Evolutionary conservation across 2,113 vertebrate genomes (phyloP).

Genomic region (Hymenochirus boettgeri): DNA sequence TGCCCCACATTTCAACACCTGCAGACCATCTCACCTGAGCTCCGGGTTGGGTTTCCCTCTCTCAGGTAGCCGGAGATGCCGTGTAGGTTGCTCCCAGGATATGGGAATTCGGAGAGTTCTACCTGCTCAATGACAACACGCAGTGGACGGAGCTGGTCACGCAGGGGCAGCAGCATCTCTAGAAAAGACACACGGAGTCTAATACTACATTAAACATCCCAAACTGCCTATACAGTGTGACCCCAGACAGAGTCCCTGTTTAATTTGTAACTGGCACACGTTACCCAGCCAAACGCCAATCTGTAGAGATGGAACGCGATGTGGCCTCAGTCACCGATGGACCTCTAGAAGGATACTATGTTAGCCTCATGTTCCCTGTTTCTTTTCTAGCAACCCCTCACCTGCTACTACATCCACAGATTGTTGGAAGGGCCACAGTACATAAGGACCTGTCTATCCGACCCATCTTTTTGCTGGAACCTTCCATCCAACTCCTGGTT

Average conservation of each 20-base stretch:
- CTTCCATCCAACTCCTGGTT: conserved; percentile 58
- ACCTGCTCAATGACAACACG: conserved; percentile 80
- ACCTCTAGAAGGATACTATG: too few relatives aligned
- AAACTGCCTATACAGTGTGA: too few relatives aligned
- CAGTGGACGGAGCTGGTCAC: conserved; percentile 57
- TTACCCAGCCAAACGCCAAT: not conserved
- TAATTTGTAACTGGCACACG: too few relatives aligned
- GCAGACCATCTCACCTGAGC: conserved; percentile 73
- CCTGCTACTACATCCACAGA: conserved; percentile 90
- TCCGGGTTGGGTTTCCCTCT: conserved; percentile 63
- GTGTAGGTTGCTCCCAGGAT: conserved; percentile 62
- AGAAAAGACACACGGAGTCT: conserved; percentile 9
- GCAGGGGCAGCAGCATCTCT: conserved; percentile 72
- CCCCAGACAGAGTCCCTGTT: too few relatives aligned
- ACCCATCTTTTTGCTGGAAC: accelerated
- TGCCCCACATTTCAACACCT: too few relatives aligned
- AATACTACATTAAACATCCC: too few relatives aligned
- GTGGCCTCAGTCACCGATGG: too few relatives aligned
- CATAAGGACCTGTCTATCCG: conserved; percentile 57
- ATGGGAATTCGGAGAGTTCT: conserved; percentile 71
- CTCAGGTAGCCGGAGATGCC: conserved; percentile 53
- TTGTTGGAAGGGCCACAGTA: conserved; percentile 95
- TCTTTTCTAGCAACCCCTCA: conserved; percentile 33
- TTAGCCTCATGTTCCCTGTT: too few relatives aligned
- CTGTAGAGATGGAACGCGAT: too few relatives aligned